A percentile compares a stretch with the other conserved stretches of the same genome.
Conservation (phyloP, 2,113 vertebrate genomes). For the Thunnus thynnus region DNA sequence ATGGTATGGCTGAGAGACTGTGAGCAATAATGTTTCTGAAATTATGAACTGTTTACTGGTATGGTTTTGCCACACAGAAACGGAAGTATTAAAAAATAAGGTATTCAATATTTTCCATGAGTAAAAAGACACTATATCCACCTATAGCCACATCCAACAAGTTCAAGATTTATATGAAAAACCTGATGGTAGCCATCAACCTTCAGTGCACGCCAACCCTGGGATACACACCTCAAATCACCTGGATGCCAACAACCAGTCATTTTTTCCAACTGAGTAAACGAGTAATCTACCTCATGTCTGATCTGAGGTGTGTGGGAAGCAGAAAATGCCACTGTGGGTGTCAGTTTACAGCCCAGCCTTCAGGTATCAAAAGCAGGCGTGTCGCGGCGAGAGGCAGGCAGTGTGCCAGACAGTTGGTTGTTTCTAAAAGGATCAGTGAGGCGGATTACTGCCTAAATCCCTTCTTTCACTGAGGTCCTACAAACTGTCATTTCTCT, state of each 20-base stretch:
- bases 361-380: constrained; percentile 77
- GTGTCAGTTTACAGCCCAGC: constrained; percentile 70
- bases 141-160: too few species aligned
- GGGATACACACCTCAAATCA: constrained; percentile 3
- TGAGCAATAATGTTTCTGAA: not conserved
- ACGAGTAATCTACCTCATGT: constrained; percentile 1
- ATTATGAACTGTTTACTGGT: too few species aligned
- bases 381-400: constrained; percentile 64
- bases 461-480: constrained; percentile 73
- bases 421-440: constrained; percentile 77
- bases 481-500: constrained; percentile 71
- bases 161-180: not conserved
- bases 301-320: constrained; percentile 45
- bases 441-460: constrained; percentile 72
- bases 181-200: not conserved
- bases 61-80: too few species aligned
- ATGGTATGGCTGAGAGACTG: not conserved
- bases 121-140: too few species aligned
- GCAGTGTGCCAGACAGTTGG: constrained; percentile 68
- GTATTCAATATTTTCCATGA: too few species aligned
- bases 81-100: too few species aligned
- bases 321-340: constrained; percentile 61
- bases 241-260: not conserved
- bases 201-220: not conserved
- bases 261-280: constrained; percentile 11